Conservation (phyloP, 1,140 invertebrate genomes). For the Ceratina australensis region DNA sequence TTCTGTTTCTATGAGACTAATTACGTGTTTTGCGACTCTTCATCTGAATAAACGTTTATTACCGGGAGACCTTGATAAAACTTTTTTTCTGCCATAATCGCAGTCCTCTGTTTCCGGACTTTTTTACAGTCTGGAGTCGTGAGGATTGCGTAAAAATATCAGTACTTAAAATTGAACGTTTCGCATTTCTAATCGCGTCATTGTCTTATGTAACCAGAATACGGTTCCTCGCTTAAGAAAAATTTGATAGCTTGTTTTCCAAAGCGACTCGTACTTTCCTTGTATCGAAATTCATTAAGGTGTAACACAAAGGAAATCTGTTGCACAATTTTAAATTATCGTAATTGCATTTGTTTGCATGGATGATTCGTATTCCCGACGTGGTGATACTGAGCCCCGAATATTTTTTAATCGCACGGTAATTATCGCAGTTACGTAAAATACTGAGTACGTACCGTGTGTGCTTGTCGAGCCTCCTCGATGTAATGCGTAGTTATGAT, state of each 20-base stretch:
- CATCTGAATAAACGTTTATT: neutral
- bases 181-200: too few species aligned
- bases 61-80: neutral
- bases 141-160: neutral
- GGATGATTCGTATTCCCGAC: neutral
- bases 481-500: slow-evolving; percentile 97
- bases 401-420: slow-evolving; percentile 14
- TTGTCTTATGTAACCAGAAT: too few species aligned
- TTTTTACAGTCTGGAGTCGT: too few species aligned
- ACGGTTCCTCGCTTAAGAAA: too few species aligned
- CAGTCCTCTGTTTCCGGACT: neutral
- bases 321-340: neutral
- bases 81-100: neutral
- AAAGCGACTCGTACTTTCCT: too few species aligned
- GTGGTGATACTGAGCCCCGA: slow-evolving; percentile 11
- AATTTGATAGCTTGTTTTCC: too few species aligned
- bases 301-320: neutral
- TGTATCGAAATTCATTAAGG: too few species aligned
- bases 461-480: slow-evolving; percentile 93
- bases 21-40: neutral
- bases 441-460: slow-evolving; percentile 82
- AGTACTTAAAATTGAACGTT: neutral
- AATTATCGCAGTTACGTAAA: slow-evolving; percentile 47
- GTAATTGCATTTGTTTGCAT: neutral
- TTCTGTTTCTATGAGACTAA: neutral